Conservation (phyloP, 2,797 vertebrate species). For the Lindbergichthys nudifrons region DNA sequence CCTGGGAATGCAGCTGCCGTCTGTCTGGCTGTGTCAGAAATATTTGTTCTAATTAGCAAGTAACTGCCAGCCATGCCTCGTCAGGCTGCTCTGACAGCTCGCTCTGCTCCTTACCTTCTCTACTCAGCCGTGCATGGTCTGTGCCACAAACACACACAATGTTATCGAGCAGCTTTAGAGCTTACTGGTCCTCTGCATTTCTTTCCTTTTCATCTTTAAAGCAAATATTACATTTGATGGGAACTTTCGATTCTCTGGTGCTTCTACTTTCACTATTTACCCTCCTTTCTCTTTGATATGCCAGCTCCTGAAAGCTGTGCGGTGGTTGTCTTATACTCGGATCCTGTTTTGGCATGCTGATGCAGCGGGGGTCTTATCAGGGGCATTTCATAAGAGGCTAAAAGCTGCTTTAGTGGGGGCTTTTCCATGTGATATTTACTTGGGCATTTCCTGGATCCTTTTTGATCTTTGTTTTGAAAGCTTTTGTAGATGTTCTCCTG, state of each 20-base stretch:
- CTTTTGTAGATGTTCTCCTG: constrained; percentile 31
- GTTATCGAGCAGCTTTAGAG: constrained; percentile 38
- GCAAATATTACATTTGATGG: constrained; percentile 42
- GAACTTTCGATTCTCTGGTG: constrained; percentile 28
- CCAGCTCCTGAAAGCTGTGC: constrained; percentile 45
- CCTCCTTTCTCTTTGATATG: constrained; percentile 52
- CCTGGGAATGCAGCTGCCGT: constrained; percentile 31
- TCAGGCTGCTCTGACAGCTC: constrained; percentile 46
- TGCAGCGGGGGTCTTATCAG: constrained; percentile 42
- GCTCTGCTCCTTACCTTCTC: constrained; percentile 52
- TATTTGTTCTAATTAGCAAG: constrained; percentile 67
- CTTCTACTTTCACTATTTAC: constrained; percentile 35
- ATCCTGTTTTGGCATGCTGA: constrained; percentile 37
- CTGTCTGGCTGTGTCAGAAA: constrained; percentile 45
- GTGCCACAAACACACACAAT: constrained; percentile 23
- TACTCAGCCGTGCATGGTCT: constrained; percentile 26
- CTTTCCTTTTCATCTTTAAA: constrained; percentile 41
- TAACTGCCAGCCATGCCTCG: constrained; percentile 51
- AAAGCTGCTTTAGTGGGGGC: constrained; percentile 49
- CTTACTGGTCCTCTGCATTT: constrained; percentile 16
- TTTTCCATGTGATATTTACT: constrained; percentile 43
- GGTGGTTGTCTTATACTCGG: constrained; percentile 46
- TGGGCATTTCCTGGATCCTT: constrained; percentile 29
- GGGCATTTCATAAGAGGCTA: constrained; percentile 52
- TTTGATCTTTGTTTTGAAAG: constrained; percentile 59